Evolutionary conservation across 2,113 vertebrate species (phyloP), one percentile per base, ranked within the genome.

Genomic region (Crypturellus undulatus): DNA sequence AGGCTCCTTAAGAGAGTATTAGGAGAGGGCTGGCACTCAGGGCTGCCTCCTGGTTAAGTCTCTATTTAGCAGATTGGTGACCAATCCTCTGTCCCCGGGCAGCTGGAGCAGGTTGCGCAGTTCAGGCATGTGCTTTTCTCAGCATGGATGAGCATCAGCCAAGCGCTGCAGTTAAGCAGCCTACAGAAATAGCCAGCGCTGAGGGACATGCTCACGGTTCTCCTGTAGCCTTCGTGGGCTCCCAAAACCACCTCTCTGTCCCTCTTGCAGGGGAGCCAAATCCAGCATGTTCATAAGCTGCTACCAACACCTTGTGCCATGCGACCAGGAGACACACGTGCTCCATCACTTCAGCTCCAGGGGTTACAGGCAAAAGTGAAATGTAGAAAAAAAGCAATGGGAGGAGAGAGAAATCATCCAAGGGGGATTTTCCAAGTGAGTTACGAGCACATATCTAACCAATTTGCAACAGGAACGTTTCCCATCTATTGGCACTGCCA

Each of bases 21-120:
- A 94, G 75, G 81, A 70, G 83, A 34, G 26, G 71, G 79, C 78
- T 70, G 90, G 89, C 60, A 42, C 75, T 65, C 13, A 1, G 75
- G 82, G 91, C 87, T 70, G 62, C 84, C 72, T 71, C 86, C 84
- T 63, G 80, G 80, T 42, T 95, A 95, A 97, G 96, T 94, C 93
- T 94, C 93, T 60, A 79, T 92, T 96, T 60, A 95, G 84, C 82
- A 45, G 89, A 56, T 87, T 89, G 87, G 36, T 88, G 84, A 36
- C 63, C 89, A 85, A 65, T 92, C 89, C 84, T 47, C 89, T 82
- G 67, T 75, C 76, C 76, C 92, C 54, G 72, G 34, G 25, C 7
- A 42, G 40, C 84, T 88, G 62, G 67, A 9, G 69, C 63, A 54
- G 59, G 87, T 43, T 95, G 87, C 34, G 84, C 8, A 2, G 76